These are phyloP conservation scores for Magallana nippona DNA, from an alignment of 2,888 invertebrate species.

Conservation along the genomic window DNA sequence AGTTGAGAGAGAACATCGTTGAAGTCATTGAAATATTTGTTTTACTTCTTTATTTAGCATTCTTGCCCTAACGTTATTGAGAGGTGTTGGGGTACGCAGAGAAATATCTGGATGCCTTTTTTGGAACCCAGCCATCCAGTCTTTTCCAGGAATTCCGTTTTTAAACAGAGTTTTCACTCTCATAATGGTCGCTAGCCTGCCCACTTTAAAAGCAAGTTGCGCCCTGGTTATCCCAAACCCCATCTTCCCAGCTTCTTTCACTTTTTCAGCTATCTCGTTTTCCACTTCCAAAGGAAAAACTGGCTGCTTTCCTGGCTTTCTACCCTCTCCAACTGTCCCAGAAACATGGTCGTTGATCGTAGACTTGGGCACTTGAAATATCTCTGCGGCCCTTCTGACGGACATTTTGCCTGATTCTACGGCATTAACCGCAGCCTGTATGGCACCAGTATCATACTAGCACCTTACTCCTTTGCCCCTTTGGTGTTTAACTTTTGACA, in stretches of 20 bases:
- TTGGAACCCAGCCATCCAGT: conserved; percentile 50
- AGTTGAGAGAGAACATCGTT: conserved; percentile 15
- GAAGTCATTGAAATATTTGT: conserved; percentile 42
- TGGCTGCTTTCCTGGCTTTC: conserved; percentile 45
- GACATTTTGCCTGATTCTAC: conserved; percentile 48
- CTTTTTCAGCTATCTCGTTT: conserved; percentile 40
- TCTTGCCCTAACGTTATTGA: conserved; percentile 43
- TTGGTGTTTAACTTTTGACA: conserved; percentile 32
- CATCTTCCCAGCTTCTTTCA: conserved; percentile 45
- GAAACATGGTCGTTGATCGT: conserved; percentile 51
- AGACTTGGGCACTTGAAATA: conserved; percentile 44
- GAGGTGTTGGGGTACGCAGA: conserved; percentile 45
- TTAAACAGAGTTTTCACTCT: conserved; percentile 47
- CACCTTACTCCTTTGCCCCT: conserved; percentile 16
- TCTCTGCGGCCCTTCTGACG: conserved; percentile 42
- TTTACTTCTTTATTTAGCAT: conserved; percentile 42
- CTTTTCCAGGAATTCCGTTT: conserved; percentile 53
- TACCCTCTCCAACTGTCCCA: conserved; percentile 43
- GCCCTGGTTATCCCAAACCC: conserved; percentile 54
- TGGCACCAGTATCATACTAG: conserved; percentile 36
- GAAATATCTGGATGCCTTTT: conserved; percentile 49
- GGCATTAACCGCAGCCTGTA: conserved; percentile 47
- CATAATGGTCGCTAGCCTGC: conserved; percentile 37
- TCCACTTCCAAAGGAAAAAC: conserved; percentile 52
- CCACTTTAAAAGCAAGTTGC: conserved; percentile 45